Evolutionary conservation across 2,113 vertebrate genomes (phyloP), one percentile per base, ranked within the genome.

Genomic region (Hoplias malabaricus): DNA sequence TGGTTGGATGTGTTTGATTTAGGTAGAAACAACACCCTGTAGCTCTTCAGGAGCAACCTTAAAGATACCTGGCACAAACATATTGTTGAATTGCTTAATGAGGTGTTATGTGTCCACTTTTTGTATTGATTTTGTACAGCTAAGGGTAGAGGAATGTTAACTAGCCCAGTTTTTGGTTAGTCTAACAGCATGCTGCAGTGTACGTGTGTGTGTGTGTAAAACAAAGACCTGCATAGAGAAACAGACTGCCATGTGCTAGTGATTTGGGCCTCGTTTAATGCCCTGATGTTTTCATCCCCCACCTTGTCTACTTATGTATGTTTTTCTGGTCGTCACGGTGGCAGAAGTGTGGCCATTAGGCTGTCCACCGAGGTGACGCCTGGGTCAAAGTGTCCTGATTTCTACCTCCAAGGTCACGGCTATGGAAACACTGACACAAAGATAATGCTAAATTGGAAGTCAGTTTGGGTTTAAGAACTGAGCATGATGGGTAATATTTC

Each of bases 311-410:
- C 68, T 50, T 78, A 34, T 70, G 66, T 59, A 27, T 87, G 87
- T 90, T 90, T 85, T 89, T 86, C 88, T 91, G 89, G 86, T 88
- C 88, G 84, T 90, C 90, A 86, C 87, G 78, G 86, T 90, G 88
- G 84, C 88, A 88, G 89, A 88, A 89, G 86, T 88, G 73, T 75
- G 72, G 75, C 84, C 84, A 89, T 92, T 91, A 89, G 79, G 73
- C 84, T 87, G 88, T 89, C 85, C 73, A 81, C 40, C 73, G 76
- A 87, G 84, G 88, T 88, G 86, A 87, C 43, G 36, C 70, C 9
- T 29, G 68, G 89, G 87, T 92, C 83, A 88, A 68, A 63, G 84
- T 75, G 82, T 83, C 69, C 16, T 73, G 73, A 83, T 88, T 65
- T n/a, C 61, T 78, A 83, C 77, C 0, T 1, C 14, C 12, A 12